Evolutionary conservation across 2,888 invertebrate species (phyloP).

Genomic region (Mimas tiliae): DNA sequence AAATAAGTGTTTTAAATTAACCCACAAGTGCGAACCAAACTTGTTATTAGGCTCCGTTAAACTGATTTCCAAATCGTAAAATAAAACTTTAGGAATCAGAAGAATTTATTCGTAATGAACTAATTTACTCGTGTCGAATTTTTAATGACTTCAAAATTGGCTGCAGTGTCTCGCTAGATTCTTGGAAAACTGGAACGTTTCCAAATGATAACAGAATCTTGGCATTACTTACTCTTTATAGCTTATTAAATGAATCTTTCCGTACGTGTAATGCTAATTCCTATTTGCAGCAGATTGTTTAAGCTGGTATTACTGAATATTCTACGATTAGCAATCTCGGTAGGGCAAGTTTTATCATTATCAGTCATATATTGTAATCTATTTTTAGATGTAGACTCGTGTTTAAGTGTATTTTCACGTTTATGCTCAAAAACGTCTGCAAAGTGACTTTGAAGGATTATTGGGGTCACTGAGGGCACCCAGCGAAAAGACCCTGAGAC

Average conservation of each 20-base stretch:
- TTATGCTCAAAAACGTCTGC: too few relatives aligned
- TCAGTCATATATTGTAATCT: too few relatives aligned
- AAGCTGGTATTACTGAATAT: not conserved
- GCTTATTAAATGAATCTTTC: conserved; percentile 31
- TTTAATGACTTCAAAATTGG: conserved; percentile 19
- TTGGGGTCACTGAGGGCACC: too few relatives aligned
- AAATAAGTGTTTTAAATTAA: not conserved
- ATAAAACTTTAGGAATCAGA: not conserved
- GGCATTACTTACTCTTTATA: conserved; percentile 36
- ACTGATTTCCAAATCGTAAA: not conserved
- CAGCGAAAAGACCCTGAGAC: too few relatives aligned
- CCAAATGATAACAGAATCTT: conserved; percentile 40
- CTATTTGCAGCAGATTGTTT: not conserved
- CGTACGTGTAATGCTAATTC: conserved; percentile 10
- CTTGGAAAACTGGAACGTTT: conserved; percentile 34
- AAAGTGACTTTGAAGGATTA: too few relatives aligned
- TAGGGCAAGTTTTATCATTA: not conserved
- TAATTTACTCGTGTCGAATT: conserved; percentile 25
- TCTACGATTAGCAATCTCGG: not conserved
- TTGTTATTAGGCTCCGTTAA: not conserved
- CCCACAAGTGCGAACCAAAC: not conserved
- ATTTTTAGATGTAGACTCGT: too few relatives aligned
- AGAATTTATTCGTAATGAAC: conserved; percentile 15
- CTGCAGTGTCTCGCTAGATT: conserved; percentile 19
- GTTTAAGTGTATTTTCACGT: too few relatives aligned